Evolutionary conservation across 2,113 vertebrate genomes (phyloP).

Genomic region (Gallinago media): DNA sequence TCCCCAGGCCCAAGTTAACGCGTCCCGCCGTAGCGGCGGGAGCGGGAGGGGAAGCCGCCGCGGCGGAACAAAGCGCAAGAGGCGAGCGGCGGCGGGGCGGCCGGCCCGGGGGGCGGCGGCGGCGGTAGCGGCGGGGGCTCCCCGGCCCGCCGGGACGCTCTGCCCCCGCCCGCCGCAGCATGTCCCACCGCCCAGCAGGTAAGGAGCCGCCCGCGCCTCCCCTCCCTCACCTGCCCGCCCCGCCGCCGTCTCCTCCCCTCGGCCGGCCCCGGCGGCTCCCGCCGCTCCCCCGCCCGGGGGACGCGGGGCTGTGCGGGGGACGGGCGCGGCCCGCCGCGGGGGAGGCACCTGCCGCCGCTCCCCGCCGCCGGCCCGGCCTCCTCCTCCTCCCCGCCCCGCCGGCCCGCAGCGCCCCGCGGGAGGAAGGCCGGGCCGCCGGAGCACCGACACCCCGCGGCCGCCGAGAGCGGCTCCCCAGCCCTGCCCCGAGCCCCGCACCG

Average conservation of each 20-base stretch:
- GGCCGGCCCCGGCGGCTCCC: neutral
- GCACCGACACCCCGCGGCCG: neutral
- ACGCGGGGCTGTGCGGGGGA: neutral
- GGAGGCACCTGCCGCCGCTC: neutral
- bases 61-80: neutral
- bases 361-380: neutral
- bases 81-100: neutral
- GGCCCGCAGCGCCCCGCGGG: neutral
- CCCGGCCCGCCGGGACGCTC: neutral
- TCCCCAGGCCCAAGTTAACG: neutral
- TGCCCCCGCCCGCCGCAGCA: neutral
- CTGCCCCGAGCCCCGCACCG: conserved; percentile 7
- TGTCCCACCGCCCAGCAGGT: neutral
- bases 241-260: neutral
- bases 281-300: neutral
- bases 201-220: neutral
- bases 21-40: neutral
- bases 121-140: neutral
- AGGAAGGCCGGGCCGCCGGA: too few species aligned
- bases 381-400: neutral
- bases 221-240: neutral
- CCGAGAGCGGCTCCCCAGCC: neutral
- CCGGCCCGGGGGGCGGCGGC: neutral
- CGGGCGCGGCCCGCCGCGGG: neutral
- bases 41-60: neutral